Conservation (phyloP, 2,888 invertebrate species). For the Heliconius erato region DNA sequence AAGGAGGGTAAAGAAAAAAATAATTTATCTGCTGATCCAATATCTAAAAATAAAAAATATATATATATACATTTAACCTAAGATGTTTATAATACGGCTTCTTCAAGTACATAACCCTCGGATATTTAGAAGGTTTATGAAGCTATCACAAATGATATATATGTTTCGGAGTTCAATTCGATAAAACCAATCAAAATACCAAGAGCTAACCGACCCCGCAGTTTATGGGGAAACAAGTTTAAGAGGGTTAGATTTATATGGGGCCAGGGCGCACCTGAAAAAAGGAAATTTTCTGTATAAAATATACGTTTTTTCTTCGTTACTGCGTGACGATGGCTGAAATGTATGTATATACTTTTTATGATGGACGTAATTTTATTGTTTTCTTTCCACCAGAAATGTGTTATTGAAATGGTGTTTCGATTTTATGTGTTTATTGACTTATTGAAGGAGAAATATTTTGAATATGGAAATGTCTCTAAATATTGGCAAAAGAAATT, state of each 20-base stretch:
- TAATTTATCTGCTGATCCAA: not conserved
- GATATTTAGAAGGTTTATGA: constrained; percentile 18
- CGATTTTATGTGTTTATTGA: not conserved
- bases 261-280: constrained; percentile 69
- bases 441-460: not conserved
- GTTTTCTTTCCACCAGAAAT: not conserved
- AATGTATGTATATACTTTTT: not conserved
- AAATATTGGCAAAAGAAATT: too few species aligned
- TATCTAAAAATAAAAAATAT: not conserved
- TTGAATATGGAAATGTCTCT: too few species aligned
- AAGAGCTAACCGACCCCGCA: constrained; percentile 60
- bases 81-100: not conserved
- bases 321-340: constrained; percentile 31
- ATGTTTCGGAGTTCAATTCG: constrained; percentile 67
- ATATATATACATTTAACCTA: too few species aligned
- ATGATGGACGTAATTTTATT: not conserved
- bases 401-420: not conserved
- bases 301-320: constrained; percentile 55
- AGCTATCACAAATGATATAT: constrained; percentile 50
- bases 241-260: constrained; percentile 74
- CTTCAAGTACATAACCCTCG: not conserved
- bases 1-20: too few species aligned
- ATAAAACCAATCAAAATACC: constrained; percentile 78
- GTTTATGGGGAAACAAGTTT: constrained; percentile 74
- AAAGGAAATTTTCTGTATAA: constrained; percentile 58